phyloP scores from a whole-genome alignment of 37 sponge, comb jelly and placozoan species.

The Mnemiopsis leidyi region DNA sequence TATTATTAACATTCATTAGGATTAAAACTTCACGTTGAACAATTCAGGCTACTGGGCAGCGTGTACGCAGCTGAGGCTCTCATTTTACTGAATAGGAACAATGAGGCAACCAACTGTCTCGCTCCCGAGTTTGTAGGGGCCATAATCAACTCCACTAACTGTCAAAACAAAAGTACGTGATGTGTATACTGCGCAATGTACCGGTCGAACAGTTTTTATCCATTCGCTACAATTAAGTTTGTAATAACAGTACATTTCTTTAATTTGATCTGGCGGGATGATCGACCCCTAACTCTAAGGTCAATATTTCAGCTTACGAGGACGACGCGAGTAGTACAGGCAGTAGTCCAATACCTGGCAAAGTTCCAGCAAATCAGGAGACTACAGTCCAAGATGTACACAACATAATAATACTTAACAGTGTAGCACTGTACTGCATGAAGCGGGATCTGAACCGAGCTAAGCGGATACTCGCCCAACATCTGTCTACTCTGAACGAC shows the following conservation, averaged over 20 bases:
- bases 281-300: not conserved
- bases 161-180: not conserved
- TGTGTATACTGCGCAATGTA: too few species aligned
- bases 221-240: too few species aligned
- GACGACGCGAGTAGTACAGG: not conserved
- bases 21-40: too few species aligned
- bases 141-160: not conserved
- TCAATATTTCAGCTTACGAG: not conserved
- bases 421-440: constrained; percentile 12
- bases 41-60: constrained; percentile 67
- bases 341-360: not conserved
- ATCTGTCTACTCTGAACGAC: constrained; percentile 47
- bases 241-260: too few species aligned
- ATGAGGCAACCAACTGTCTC: constrained; percentile 70
- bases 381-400: not conserved
- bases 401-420: constrained; percentile 14
- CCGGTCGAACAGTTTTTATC: too few species aligned
- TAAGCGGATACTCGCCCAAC: constrained; percentile 6
- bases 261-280: not conserved
- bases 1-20: too few species aligned
- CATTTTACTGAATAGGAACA: constrained; percentile 69
- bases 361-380: not conserved
- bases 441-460: constrained; percentile 54
- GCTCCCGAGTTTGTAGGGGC: not conserved
- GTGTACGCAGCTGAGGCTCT: constrained; percentile 80